These are phyloP conservation scores for Aphodius granarius DNA, from an alignment of 2,888 invertebrate species.

Conservation along the genomic window DNA sequence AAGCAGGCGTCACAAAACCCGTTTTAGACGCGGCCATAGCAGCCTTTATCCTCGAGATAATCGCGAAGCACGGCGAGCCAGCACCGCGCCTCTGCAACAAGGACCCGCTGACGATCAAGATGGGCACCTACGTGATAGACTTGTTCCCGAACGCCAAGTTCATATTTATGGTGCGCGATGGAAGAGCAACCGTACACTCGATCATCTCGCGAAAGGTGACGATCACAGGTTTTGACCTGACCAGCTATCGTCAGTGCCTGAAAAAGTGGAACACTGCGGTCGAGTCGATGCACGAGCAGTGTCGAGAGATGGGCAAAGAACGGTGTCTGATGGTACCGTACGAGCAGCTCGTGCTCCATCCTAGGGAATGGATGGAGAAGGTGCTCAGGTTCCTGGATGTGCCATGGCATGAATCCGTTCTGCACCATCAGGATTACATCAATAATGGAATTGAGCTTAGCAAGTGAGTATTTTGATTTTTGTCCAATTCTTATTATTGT, in stretches of 20 bases:
- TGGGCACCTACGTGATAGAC: conserved; percentile 91
- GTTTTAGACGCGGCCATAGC: conserved; percentile 94
- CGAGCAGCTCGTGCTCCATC: conserved; percentile 95
- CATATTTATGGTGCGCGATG: conserved; percentile 97
- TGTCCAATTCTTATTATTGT: too few relatives aligned
- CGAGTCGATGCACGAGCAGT: conserved; percentile 92
- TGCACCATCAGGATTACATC: conserved; percentile 97
- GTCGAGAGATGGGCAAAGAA: conserved; percentile 74
- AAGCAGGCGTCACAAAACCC: conserved; percentile 91
- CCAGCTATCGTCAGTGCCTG: conserved; percentile 91
- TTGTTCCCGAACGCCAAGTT: conserved; percentile 98
- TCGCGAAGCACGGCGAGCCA: conserved; percentile 93
- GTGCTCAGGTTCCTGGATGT: conserved; percentile 88
- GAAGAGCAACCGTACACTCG: conserved; percentile 97
- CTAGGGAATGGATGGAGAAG: conserved; percentile 82
- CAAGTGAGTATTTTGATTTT: too few relatives aligned
- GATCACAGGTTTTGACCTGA: conserved; percentile 83
- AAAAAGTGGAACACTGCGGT: conserved; percentile 97
- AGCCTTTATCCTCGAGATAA: conserved; percentile 95
- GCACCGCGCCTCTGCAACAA: conserved; percentile 97
- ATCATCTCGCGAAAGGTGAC: conserved; percentile 86
- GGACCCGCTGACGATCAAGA: conserved; percentile 97
- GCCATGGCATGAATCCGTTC: conserved; percentile 93
- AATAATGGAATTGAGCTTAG: conserved; percentile 95
- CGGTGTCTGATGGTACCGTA: conserved; percentile 90